phyloP scores from a whole-genome alignment of 2,113 vertebrate genomes.

The Thunnus maccoyii region DNA sequence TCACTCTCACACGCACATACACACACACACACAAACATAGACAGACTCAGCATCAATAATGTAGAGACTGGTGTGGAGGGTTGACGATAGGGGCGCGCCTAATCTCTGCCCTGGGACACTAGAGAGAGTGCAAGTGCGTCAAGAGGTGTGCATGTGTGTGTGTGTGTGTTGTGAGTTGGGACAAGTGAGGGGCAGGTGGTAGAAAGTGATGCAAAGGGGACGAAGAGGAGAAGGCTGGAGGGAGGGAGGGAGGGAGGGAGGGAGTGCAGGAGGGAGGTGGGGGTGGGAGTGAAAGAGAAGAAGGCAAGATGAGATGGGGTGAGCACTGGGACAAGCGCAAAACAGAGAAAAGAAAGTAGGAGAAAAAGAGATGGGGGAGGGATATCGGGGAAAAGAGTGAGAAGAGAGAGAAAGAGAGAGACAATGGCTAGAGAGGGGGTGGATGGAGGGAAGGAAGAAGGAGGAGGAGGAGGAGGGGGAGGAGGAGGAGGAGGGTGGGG shows the following conservation, averaged over 20 bases:
- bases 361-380: slow-evolving; percentile 58
- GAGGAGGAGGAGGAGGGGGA: slow-evolving; percentile 39
- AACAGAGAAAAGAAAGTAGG: slow-evolving; percentile 64
- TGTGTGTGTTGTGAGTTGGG: slow-evolving; percentile 50
- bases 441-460: slow-evolving; percentile 49
- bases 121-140: slow-evolving; percentile 69
- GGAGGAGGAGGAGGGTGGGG: slow-evolving; percentile 44
- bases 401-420: slow-evolving; percentile 67
- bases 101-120: slow-evolving; percentile 86
- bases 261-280: slow-evolving; percentile 15
- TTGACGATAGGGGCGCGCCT: slow-evolving; percentile 74
- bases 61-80: slow-evolving; percentile 75
- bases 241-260: background rate
- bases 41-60: slow-evolving; percentile 84
- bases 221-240: slow-evolving; percentile 38
- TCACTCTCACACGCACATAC: slow-evolving; percentile 42
- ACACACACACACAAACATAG: slow-evolving; percentile 16
- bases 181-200: slow-evolving; percentile 72
- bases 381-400: slow-evolving; percentile 69
- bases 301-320: slow-evolving; percentile 67
- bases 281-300: slow-evolving; percentile 63
- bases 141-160: slow-evolving; percentile 48
- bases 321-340: slow-evolving; percentile 50
- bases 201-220: slow-evolving; percentile 67
- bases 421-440: slow-evolving; percentile 69